Conservation (phyloP, 2,113 vertebrate genomes). For the Noturus placidus region DNA sequence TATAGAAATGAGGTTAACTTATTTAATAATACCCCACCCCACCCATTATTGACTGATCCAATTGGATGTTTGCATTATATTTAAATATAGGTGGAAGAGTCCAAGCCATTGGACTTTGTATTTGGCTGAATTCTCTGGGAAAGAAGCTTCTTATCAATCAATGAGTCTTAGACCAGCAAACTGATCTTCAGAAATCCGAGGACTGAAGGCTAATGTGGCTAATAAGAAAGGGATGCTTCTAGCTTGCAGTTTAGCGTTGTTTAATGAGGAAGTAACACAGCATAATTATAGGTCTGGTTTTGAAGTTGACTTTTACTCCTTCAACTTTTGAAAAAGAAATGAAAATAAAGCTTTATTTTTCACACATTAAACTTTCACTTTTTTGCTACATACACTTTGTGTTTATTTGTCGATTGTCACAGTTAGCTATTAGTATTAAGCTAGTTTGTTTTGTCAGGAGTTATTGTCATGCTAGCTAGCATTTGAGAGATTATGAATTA, state of each 20-base stretch:
- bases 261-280: background rate
- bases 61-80: conserved; percentile 56
- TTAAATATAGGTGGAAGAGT: conserved; percentile 60
- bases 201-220: background rate
- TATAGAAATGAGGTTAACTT: conserved; percentile 25
- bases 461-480: background rate
- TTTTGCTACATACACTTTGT: background rate
- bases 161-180: conserved; percentile 43
- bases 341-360: background rate
- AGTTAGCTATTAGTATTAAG: background rate
- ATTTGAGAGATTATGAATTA: background rate
- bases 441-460: background rate
- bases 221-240: background rate
- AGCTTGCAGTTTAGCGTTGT: background rate
- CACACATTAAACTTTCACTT: background rate
- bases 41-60: conserved; percentile 34
- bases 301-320: background rate
- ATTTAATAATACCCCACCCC: conserved; percentile 48
- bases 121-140: conserved; percentile 40
- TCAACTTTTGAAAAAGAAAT: background rate
- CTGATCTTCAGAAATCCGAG: conserved; percentile 11
- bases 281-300: background rate
- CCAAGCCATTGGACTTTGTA: conserved; percentile 23
- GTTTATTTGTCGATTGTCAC: background rate
- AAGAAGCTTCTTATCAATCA: conserved; percentile 52